These are phyloP conservation scores for Penelope pileata DNA, from an alignment of 2,113 vertebrate genomes.

Conservation along the genomic window DNA sequence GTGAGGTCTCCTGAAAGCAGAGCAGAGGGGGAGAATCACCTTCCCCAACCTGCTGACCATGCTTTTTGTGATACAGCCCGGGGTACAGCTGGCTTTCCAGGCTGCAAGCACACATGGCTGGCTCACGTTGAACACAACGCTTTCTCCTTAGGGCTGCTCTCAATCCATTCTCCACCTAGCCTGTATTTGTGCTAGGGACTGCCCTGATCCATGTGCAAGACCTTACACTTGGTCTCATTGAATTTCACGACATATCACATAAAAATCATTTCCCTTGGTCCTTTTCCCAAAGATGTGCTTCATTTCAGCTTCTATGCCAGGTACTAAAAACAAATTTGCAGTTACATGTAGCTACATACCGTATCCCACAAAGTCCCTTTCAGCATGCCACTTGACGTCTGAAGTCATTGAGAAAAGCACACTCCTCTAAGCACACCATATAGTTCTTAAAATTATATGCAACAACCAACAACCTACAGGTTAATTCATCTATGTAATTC, in stretches of 20 bases:
- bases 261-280: background rate
- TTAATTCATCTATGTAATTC: background rate
- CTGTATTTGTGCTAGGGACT: background rate
- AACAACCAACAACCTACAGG: background rate
- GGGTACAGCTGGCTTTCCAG: background rate
- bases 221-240: background rate
- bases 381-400: background rate
- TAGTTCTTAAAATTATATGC: background rate
- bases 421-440: background rate
- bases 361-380: background rate
- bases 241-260: background rate
- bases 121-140: background rate
- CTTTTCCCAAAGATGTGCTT: slow-evolving; percentile 4
- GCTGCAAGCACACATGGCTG: background rate
- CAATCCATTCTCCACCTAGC: background rate
- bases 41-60: background rate
- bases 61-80: background rate
- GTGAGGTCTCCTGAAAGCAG: no score
- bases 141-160: background rate
- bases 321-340: slow-evolving; percentile 16
- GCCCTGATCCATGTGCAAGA: background rate
- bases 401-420: background rate
- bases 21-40: background rate
- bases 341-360: background rate
- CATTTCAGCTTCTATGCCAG: slow-evolving; percentile 21